phyloP scores from a whole-genome alignment of 2,888 invertebrate species.

The Protophormia terraenovae region DNA sequence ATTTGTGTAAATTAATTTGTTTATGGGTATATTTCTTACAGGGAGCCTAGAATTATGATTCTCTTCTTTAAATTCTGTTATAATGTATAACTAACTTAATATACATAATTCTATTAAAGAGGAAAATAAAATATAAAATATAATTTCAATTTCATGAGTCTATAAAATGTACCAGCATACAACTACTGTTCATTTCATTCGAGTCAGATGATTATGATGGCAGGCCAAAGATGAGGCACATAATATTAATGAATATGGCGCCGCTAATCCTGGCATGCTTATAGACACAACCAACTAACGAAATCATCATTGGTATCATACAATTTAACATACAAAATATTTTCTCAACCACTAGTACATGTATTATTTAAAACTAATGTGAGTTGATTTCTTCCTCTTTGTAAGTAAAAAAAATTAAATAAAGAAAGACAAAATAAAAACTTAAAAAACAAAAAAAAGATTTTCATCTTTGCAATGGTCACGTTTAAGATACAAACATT shows the following conservation, averaged over 20 bases:
- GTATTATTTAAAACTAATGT: conserved; percentile 54
- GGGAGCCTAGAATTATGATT: too few species aligned
- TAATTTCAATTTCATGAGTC: conserved; percentile 37
- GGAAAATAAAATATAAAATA: background rate
- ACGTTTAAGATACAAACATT: conserved; percentile 60
- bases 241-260: conserved; percentile 66
- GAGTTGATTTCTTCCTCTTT: conserved; percentile 60
- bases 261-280: conserved; percentile 62
- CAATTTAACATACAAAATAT: conserved; percentile 34
- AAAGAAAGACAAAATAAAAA: background rate
- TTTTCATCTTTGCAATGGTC: conserved; percentile 58
- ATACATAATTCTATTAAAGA: background rate
- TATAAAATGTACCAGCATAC: conserved; percentile 4
- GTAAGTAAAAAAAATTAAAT: background rate
- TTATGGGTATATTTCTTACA: too few species aligned
- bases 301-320: conserved; percentile 23
- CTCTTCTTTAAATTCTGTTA: too few species aligned
- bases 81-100: background rate
- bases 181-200: conserved; percentile 52
- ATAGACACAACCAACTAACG: background rate
- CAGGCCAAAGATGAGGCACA: conserved; percentile 44
- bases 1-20: too few species aligned
- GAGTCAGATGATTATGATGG: conserved; percentile 30
- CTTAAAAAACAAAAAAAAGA: conserved; percentile 22
- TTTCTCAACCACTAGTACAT: background rate